A percentile compares a stretch with the other conserved stretches of the same genome.
These are phyloP conservation scores for Drosophila pallidifrons DNA, from an alignment of 1,140 invertebrate genomes.

Conservation along the genomic window DNA sequence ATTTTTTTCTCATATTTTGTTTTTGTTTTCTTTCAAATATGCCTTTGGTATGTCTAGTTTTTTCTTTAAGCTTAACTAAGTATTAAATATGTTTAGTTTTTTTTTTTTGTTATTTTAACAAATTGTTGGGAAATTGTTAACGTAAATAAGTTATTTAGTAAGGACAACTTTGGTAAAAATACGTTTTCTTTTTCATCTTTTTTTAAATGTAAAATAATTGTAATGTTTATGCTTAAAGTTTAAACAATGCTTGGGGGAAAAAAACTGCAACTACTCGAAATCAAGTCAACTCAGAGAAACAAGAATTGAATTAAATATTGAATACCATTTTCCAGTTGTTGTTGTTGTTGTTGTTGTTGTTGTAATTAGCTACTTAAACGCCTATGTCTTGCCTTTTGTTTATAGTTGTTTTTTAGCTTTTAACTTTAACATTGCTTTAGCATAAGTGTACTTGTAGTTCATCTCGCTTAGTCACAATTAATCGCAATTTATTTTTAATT, in stretches of 20 bases:
- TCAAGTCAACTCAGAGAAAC: constrained; percentile 8
- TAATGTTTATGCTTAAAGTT: constrained; percentile 54
- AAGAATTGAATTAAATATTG: not conserved
- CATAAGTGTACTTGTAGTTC: constrained; percentile 66
- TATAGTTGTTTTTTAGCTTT: constrained; percentile 46
- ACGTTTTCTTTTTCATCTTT: constrained; percentile 24
- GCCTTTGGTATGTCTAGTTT: constrained; percentile 84
- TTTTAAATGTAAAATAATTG: constrained; percentile 47
- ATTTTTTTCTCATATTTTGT: constrained; percentile 50
- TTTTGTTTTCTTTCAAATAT: constrained; percentile 66
- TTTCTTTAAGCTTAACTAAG: constrained; percentile 63
- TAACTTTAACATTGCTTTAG: constrained; percentile 58
- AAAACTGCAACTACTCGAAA: constrained; percentile 29
- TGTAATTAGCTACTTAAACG: constrained; percentile 53
- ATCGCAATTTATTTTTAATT: constrained; percentile 29
- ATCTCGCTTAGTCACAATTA: constrained; percentile 61
- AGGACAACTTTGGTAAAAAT: constrained; percentile 84
- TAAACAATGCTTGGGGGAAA: constrained; percentile 36
- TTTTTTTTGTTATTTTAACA: constrained; percentile 61
- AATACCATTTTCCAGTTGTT: constrained; percentile 7
- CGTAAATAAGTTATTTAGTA: constrained; percentile 75
- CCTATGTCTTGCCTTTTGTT: constrained; percentile 52
- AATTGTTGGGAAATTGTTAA: constrained; percentile 62
- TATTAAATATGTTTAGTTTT: constrained; percentile 69
- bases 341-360: constrained; percentile 20